These are phyloP conservation scores for Morphnarchus princeps DNA, from an alignment of 2,113 vertebrate species.

Conservation along the genomic window DNA sequence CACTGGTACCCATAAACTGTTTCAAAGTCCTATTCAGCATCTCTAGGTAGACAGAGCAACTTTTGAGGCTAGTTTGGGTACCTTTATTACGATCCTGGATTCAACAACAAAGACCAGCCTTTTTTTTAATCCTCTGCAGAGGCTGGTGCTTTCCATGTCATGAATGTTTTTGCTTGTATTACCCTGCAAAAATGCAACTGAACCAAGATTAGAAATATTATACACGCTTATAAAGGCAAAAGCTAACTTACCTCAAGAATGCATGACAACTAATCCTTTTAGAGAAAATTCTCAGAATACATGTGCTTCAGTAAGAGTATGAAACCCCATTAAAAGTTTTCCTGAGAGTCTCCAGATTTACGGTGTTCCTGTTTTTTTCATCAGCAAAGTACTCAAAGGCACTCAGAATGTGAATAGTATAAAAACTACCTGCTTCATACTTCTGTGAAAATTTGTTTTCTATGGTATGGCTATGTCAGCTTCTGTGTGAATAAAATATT, in stretches of 20 bases:
- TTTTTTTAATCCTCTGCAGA: not conserved
- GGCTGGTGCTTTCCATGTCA: not conserved
- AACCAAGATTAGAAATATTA: not conserved
- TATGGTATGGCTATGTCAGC: not conserved
- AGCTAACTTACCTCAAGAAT: not conserved
- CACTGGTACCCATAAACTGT: not conserved
- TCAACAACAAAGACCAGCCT: not conserved
- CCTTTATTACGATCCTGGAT: not conserved
- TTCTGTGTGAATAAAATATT: not conserved
- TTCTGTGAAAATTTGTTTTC: not conserved
- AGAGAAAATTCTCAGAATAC: not conserved
- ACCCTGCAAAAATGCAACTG: not conserved
- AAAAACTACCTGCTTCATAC: not conserved
- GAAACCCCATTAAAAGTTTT: not conserved
- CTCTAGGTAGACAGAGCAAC: not conserved
- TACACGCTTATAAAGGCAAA: rapidly evolving
- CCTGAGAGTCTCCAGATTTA: not conserved
- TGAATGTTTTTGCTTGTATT: not conserved
- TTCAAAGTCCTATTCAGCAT: not conserved
- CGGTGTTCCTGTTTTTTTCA: rapidly evolving
- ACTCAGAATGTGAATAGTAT: not conserved
- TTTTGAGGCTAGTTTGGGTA: not conserved
- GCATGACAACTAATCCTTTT: not conserved
- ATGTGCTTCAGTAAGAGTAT: not conserved
- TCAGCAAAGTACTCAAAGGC: not conserved